Percentiles rank a stretch among this genome's conserved stretches.
Evolutionary conservation across 2,797 vertebrate genomes (phyloP).

Genomic region (Scleropages formosus): DNA sequence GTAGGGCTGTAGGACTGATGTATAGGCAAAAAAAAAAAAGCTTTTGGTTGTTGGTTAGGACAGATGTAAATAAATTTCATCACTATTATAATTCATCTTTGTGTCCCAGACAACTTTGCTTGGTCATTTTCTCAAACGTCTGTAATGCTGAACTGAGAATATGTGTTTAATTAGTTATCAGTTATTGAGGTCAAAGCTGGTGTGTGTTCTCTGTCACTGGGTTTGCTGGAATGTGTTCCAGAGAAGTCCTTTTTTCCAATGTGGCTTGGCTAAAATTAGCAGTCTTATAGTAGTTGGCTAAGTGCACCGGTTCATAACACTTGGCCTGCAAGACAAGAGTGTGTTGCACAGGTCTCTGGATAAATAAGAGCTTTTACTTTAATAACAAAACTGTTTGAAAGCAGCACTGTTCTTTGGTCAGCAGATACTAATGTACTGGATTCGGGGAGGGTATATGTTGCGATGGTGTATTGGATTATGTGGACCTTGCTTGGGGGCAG

Average conservation of each 20-base stretch:
- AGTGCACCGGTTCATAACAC: not conserved
- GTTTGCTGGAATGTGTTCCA: not conserved
- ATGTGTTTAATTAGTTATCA: conserved; percentile 1
- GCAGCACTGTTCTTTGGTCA: not conserved
- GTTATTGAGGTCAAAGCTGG: conserved; percentile 11
- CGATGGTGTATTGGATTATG: no score
- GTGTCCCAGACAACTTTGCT: no score
- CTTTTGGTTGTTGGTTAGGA: no score
- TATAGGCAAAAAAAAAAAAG: no score
- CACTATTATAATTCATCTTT: no score
- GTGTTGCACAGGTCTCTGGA: not conserved
- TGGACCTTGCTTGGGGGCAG: not conserved
- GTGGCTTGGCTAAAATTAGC: conserved; percentile 3
- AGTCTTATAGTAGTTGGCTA: conserved; percentile 1
- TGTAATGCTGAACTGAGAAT: no score
- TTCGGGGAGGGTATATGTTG: not conserved
- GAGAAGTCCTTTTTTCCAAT: not conserved
- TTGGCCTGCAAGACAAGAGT: conserved; percentile 12
- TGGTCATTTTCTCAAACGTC: no score
- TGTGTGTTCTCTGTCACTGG: conserved; percentile 5
- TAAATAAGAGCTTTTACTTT: conserved; percentile 9
- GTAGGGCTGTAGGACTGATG: not conserved
- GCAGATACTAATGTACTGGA: not conserved
- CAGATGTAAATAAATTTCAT: no score
- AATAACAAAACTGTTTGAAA: not conserved